These are phyloP conservation scores for Urechis unicinctus DNA, from an alignment of 2,888 invertebrate species.

Conservation along the genomic window DNA sequence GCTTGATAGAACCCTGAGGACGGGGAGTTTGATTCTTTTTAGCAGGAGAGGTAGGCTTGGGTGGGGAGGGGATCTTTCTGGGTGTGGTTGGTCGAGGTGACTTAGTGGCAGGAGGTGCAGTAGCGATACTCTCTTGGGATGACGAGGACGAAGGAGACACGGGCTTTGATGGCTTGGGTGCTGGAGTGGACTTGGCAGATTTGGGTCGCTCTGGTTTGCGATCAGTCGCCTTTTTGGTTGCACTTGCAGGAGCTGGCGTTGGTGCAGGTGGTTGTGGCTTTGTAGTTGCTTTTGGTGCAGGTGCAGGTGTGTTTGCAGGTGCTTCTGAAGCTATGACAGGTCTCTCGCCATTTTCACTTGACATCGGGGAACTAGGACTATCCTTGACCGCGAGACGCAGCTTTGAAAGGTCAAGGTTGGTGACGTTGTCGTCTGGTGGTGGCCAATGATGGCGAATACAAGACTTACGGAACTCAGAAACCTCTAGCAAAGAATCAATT, in stretches of 20 bases:
- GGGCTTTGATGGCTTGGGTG: too few relatives aligned
- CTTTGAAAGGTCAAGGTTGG: neutral
- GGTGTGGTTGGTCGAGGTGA: neutral
- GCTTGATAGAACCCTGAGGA: too few relatives aligned
- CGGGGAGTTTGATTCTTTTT: neutral
- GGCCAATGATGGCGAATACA: slow-evolving; percentile 24
- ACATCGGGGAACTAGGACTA: neutral
- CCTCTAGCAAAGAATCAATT: slow-evolving; percentile 22
- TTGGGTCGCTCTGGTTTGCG: neutral
- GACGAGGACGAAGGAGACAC: neutral
- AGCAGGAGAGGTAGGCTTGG: neutral
- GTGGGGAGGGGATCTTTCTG: neutral
- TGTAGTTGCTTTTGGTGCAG: too few relatives aligned
- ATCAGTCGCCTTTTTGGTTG: neutral
- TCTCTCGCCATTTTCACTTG: too few relatives aligned
- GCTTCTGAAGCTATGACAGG: too few relatives aligned
- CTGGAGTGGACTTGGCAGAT: neutral
- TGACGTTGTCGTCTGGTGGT: slow-evolving; percentile 9
- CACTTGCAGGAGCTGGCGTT: neutral
- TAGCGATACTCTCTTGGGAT: neutral
- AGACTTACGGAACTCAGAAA: slow-evolving; percentile 24
- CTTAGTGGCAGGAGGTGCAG: neutral
- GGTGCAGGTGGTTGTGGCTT: too few relatives aligned
- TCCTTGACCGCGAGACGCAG: neutral
- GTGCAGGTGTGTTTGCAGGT: too few relatives aligned